phyloP scores from a whole-genome alignment of 2,113 vertebrate species.

The Motacilla alba region DNA sequence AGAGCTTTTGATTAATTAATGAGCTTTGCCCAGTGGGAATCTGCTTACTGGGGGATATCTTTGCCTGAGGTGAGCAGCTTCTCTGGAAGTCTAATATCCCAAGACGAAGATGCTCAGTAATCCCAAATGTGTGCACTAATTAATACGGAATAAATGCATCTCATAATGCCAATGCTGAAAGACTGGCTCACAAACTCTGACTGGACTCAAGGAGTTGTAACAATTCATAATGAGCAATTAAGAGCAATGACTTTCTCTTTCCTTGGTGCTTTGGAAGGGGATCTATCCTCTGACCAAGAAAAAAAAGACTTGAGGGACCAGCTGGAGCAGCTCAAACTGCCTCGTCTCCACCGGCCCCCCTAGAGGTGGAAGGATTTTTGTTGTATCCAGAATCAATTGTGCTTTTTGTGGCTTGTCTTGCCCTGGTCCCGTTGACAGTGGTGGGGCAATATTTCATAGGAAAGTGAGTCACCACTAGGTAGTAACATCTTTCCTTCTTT shows the following conservation, averaged over 20 bases:
- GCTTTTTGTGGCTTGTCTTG: neutral
- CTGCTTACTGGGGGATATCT: neutral
- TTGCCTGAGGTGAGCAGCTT: slow-evolving; percentile 7
- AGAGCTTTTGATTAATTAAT: slow-evolving; percentile 64
- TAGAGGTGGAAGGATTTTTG: neutral
- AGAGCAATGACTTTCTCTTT: neutral
- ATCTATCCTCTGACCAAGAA: neutral
- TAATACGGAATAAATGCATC: slow-evolving; percentile 22
- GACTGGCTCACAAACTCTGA: neutral
- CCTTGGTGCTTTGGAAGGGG: neutral
- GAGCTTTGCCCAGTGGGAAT: slow-evolving; percentile 49
- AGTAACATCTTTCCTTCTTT: neutral
- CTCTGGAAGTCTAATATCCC: slow-evolving; percentile 25
- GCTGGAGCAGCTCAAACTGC: neutral
- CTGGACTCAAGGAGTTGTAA: neutral
- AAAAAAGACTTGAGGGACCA: neutral
- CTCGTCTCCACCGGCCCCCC: neutral
- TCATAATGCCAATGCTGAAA: neutral
- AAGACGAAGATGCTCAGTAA: neutral
- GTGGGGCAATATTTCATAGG: neutral
- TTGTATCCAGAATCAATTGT: neutral
- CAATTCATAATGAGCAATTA: neutral
- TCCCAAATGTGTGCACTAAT: neutral
- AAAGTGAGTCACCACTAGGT: neutral
- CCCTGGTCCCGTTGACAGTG: neutral